Percentiles rank a stretch among this genome's conserved stretches.
Evolutionary conservation across 1,140 invertebrate genomes (phyloP).

Genomic region (Bombus impatiens): DNA sequence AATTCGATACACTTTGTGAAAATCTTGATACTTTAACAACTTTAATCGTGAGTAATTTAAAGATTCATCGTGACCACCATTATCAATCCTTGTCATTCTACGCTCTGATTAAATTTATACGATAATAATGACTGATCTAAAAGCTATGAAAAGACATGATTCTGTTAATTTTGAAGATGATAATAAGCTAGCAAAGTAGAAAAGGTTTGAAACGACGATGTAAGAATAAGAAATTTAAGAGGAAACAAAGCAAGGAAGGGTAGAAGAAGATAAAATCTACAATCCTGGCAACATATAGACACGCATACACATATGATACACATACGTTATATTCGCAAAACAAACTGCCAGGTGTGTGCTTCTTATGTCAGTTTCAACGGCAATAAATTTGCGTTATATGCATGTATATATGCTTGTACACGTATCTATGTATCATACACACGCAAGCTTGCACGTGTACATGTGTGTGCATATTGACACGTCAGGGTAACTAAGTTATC

Average conservation of each 20-base stretch:
- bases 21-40: too few relatives aligned
- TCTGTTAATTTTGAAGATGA: too few relatives aligned
- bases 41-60: too few relatives aligned
- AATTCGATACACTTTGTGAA: too few relatives aligned
- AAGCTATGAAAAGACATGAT: too few relatives aligned
- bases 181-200: too few relatives aligned
- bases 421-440: constrained; percentile 58
- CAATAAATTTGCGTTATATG: constrained; percentile 60
- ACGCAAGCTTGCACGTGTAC: constrained; percentile 57
- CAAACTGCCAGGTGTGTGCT: constrained; percentile 26
- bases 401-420: constrained; percentile 59
- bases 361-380: constrained; percentile 48
- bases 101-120: too few relatives aligned
- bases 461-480: constrained; percentile 61
- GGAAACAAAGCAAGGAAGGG: background rate
- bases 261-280: background rate
- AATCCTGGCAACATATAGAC: background rate
- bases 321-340: constrained; percentile 8
- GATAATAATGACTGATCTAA: too few relatives aligned
- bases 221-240: background rate
- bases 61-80: too few relatives aligned
- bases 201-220: background rate
- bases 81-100: too few relatives aligned
- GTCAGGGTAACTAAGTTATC: constrained; percentile 65
- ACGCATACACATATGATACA: background rate